A percentile compares a stretch with the other conserved stretches of the same genome.
These are phyloP conservation scores for Chorisops tibialis DNA, from an alignment of 2,888 invertebrate species.

Conservation along the genomic window DNA sequence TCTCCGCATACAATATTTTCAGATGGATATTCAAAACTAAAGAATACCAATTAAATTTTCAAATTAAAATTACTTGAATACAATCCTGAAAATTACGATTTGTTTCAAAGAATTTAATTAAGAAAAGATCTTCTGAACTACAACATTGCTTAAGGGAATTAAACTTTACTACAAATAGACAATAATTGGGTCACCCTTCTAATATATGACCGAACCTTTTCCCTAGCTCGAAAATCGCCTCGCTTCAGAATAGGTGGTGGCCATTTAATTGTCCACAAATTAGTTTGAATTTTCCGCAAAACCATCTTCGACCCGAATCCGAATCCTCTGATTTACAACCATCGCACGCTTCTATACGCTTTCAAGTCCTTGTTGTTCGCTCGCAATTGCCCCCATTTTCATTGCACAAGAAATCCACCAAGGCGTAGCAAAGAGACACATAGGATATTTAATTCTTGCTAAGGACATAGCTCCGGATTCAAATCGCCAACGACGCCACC, in stretches of 20 bases:
- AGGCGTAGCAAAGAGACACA: background rate
- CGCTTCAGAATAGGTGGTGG: background rate
- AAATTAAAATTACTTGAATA: no score
- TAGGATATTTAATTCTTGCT: constrained; percentile 18
- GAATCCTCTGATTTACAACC: constrained; percentile 8
- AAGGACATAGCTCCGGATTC: constrained; percentile 1
- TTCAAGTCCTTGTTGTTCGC: no score
- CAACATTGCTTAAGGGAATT: no score
- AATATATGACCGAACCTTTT: background rate
- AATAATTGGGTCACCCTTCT: no score
- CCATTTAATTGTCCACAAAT: constrained; percentile 19
- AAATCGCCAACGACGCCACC: background rate
- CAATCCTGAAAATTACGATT: no score
- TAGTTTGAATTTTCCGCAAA: background rate
- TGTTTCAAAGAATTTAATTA: no score
- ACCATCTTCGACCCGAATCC: background rate
- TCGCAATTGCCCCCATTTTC: background rate
- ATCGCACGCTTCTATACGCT: background rate
- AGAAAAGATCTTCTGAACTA: no score
- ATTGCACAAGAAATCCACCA: background rate
- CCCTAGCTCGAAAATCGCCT: background rate
- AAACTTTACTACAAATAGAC: no score
- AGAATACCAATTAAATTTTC: no score
- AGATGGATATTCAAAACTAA: no score
- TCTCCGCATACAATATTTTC: no score